Base-by-base conservation (phyloP, 2,888 invertebrate species). In the Mycalesis mineus region DNA sequence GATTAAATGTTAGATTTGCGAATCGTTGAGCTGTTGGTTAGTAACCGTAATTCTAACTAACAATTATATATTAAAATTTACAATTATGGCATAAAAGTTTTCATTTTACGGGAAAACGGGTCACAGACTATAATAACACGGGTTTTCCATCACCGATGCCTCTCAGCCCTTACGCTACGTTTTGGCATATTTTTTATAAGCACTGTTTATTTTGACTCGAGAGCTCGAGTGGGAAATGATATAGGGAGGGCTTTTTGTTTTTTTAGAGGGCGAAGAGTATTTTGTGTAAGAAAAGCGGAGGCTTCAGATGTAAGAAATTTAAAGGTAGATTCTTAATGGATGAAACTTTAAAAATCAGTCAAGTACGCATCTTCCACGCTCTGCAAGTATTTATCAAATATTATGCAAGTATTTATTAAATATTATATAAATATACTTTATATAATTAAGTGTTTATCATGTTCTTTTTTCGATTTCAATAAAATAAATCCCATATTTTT, bases 101-200 rank as follows among this genome's bases (percentile, higher is more conserved):
- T 55, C 55, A 52, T 58, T 61, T 51, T 51, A 39, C 56, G 42
- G 58, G 39, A 58, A 61, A 55, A 48, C 58, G 37, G 61, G 61
- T 61, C 61, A 61, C 58, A 57, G 50, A 42, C 55, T 56, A 50
- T 52, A 45, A 33, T 39, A 31, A 62, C 65, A 65, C 28, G 63
- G 45, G 48, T 60, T 60, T 60, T 62, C 64, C 68, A 63, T 65
- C 65, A 62, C 51, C 58, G 40, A 60, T 62, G 50, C 54, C 60
- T 58, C 58, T 56, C 52, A 54, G 47, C 59, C 63, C 52, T 61
- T 59, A 44, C 57, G 44, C 55, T 52, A 60, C 31, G 51, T 60
- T 62, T 56, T 49, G 57, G 47, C 56, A 40, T 61, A 33, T 54
- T 53, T 63, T 61, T 61, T 58, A 58, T 61, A 56, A 61, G 37